phyloP scores from a whole-genome alignment of 2,113 vertebrate genomes.

The Cyprinus carpio region DNA sequence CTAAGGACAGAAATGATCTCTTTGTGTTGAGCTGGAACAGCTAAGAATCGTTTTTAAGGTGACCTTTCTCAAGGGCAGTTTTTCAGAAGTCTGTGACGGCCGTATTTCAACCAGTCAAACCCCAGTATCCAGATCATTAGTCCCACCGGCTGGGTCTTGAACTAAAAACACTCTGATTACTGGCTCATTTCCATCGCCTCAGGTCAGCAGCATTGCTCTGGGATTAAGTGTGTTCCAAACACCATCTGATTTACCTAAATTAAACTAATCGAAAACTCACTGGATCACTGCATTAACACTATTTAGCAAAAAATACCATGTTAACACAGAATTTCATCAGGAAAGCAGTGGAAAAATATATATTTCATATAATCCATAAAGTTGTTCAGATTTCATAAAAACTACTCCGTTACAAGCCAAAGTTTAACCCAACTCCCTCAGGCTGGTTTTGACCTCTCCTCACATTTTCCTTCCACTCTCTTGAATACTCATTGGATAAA shows the following conservation, averaged over 20 bases:
- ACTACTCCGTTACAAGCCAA: neutral
- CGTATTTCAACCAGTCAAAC: constrained; percentile 43
- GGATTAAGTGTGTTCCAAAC: constrained; percentile 34
- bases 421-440: constrained; percentile 20
- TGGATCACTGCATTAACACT: neutral
- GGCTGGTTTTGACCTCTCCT: neutral
- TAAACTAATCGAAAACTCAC: constrained; percentile 36
- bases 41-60: constrained; percentile 34
- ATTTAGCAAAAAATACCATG: neutral
- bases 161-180: constrained; percentile 42
- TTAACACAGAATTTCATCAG: neutral
- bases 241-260: constrained; percentile 18
- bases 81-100: constrained; percentile 50
- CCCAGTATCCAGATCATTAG: constrained; percentile 33
- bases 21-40: neutral
- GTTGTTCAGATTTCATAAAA: too few species aligned
- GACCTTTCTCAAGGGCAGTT: constrained; percentile 25
- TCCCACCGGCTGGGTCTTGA: constrained; percentile 44
- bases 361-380: neutral
- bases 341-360: neutral
- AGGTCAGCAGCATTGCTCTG: constrained; percentile 17
- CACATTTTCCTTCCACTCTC: neutral
- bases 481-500: neutral
- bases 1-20: neutral
- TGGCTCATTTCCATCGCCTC: constrained; percentile 28